phyloP scores from a whole-genome alignment of 2,888 invertebrate genomes.

The Nudaria mundana region DNA sequence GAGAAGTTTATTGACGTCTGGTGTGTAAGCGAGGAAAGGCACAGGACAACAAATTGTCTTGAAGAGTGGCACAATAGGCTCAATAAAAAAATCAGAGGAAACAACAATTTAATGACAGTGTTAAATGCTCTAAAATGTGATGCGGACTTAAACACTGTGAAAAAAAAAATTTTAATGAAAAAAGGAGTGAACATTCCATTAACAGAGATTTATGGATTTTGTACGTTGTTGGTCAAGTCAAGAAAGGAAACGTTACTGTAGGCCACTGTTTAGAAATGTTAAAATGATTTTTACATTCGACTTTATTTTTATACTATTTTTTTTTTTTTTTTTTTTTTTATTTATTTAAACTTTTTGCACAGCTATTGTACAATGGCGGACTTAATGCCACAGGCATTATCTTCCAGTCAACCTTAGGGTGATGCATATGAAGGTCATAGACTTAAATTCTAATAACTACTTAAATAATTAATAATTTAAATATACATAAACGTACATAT shows the following conservation, averaged over 20 bases:
- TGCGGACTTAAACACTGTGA: conserved; percentile 12
- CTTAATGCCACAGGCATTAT: no score
- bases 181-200: conserved; percentile 5
- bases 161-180: conserved; percentile 7
- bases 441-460: no score
- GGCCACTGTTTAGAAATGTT: conserved; percentile 9
- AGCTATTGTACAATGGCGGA: no score
- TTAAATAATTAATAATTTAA: no score
- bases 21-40: conserved; percentile 10
- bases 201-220: conserved; percentile 4
- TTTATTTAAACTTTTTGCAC: no score
- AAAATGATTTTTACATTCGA: background rate
- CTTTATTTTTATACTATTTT: background rate
- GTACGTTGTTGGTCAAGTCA: conserved; percentile 9
- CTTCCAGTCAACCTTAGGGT: no score
- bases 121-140: conserved; percentile 18
- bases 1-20: conserved; percentile 10
- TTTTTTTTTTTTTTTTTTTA: no score
- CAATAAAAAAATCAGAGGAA: conserved; percentile 12
- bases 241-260: conserved; percentile 1
- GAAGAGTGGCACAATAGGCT: conserved; percentile 9
- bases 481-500: no score
- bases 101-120: conserved; percentile 37
- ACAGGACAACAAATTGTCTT: conserved; percentile 13
- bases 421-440: no score